A percentile compares a stretch with the other conserved stretches of the same genome.
These are phyloP conservation scores for Astreopora myriophthalma DNA, from an alignment of 64 coral and sea anemone genomes.

Conservation along the genomic window DNA sequence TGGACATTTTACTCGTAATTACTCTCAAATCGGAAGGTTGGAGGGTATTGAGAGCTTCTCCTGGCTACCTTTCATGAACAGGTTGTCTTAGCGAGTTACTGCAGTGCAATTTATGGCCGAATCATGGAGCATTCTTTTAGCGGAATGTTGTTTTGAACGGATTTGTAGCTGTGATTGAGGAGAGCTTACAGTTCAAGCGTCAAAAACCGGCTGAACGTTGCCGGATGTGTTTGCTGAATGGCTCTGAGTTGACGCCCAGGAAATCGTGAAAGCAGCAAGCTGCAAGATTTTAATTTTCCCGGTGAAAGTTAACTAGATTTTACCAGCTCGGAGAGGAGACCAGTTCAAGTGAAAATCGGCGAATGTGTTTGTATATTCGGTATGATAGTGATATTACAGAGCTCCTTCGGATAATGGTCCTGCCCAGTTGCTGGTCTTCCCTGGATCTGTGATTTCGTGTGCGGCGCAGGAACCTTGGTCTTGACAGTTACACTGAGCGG, in stretches of 20 bases:
- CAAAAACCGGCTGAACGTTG: background rate
- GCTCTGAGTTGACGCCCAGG: conserved; percentile 9
- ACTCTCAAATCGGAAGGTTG: background rate
- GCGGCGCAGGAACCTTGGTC: background rate
- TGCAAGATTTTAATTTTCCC: background rate
- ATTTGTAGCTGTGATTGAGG: background rate
- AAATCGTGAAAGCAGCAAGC: background rate
- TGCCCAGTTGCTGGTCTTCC: background rate
- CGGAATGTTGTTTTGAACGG: conserved; percentile 79
- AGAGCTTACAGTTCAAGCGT: background rate
- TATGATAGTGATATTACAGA: conserved; percentile 7
- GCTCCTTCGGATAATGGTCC: background rate
- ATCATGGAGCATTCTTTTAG: background rate
- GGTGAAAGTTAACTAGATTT: background rate
- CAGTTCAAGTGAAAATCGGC: background rate
- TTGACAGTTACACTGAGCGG: background rate
- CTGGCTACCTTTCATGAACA: background rate
- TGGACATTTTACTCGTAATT: conserved; percentile 12
- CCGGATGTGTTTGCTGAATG: conserved; percentile 46
- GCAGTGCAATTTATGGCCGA: background rate
- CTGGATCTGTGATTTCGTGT: conserved; percentile 43
- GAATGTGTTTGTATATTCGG: background rate
- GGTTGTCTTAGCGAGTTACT: background rate
- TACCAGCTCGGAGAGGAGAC: background rate
- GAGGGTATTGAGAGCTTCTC: background rate